phyloP scores from a whole-genome alignment of 2,797 vertebrate species.

The Sebastes aleutianus region DNA sequence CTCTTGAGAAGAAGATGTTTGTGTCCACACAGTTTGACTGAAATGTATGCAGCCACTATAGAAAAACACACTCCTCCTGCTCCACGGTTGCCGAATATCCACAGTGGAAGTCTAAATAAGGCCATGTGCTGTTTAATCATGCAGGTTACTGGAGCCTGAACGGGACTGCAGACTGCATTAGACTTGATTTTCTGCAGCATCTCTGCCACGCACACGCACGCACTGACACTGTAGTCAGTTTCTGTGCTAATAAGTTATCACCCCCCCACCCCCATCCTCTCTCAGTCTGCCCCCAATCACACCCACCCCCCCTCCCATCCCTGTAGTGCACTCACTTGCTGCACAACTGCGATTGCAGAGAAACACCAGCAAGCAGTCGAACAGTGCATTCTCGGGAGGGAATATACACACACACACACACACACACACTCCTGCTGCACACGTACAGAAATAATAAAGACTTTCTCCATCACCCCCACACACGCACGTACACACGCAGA shows the following conservation, averaged over 20 bases:
- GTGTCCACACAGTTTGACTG: not conserved
- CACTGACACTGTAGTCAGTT: constrained; percentile 41
- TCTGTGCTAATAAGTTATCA: constrained; percentile 74
- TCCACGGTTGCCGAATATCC: not conserved
- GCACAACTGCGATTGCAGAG: constrained; percentile 78
- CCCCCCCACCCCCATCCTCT: not conserved
- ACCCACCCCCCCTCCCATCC: not conserved
- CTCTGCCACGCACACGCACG: constrained; percentile 37
- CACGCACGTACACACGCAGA: not conserved
- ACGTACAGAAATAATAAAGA: constrained; percentile 45
- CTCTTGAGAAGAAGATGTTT: not conserved
- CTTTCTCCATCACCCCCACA: constrained; percentile 12
- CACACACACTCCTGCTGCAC: not conserved
- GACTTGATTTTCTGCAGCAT: constrained; percentile 62
- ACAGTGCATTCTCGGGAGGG: constrained; percentile 55
- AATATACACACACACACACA: not conserved
- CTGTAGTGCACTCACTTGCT: constrained; percentile 70
- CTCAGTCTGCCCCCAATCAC: not conserved
- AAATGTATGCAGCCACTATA: constrained; percentile 15
- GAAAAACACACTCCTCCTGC: not conserved
- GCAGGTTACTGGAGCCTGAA: constrained; percentile 60
- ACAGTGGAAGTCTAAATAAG: constrained; percentile 51
- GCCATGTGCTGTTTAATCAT: constrained; percentile 64
- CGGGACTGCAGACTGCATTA: constrained; percentile 61
- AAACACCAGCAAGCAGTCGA: constrained; percentile 59